These are phyloP conservation scores for Acrobasis consociella DNA, from an alignment of 2,888 invertebrate genomes.

Conservation along the genomic window DNA sequence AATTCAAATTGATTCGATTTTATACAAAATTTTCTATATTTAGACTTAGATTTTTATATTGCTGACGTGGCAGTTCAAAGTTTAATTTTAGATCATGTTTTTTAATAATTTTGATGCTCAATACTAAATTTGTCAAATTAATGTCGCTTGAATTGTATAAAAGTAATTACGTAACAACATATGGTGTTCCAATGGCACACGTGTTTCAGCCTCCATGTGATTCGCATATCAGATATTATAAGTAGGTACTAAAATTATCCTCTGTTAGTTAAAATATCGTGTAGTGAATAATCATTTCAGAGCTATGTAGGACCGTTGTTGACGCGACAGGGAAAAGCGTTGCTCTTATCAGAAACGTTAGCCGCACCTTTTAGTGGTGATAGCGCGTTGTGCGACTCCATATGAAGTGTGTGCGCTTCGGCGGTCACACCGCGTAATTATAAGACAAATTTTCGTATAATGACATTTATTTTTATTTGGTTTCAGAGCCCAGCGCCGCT, in stretches of 20 bases:
- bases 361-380: slow-evolving; percentile 79
- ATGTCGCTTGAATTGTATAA: slow-evolving; percentile 51
- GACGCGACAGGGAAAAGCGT: slow-evolving; percentile 75
- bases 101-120: slow-evolving; percentile 31
- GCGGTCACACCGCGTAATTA: slow-evolving; percentile 57
- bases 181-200: slow-evolving; percentile 68
- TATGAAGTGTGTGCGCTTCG: slow-evolving; percentile 59
- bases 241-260: slow-evolving; percentile 48
- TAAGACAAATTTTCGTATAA: slow-evolving; percentile 48
- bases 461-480: slow-evolving; percentile 48
- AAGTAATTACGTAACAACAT: slow-evolving; percentile 70
- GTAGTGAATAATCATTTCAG: slow-evolving; percentile 50
- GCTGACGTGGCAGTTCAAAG: slow-evolving; percentile 25
- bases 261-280: slow-evolving; percentile 46
- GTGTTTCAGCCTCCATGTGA: slow-evolving; percentile 57
- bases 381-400: slow-evolving; percentile 64
- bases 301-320: slow-evolving; percentile 62
- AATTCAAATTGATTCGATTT: not conserved
- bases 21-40: not conserved
- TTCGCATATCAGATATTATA: slow-evolving; percentile 36
- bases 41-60: not conserved
- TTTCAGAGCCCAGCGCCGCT: slow-evolving; percentile 47
- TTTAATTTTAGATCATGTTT: not conserved
- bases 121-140: slow-evolving; percentile 40
- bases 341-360: slow-evolving; percentile 77